These are phyloP conservation scores for Corbicula japonica DNA, from an alignment of 2,888 invertebrate genomes.

Conservation along the genomic window DNA sequence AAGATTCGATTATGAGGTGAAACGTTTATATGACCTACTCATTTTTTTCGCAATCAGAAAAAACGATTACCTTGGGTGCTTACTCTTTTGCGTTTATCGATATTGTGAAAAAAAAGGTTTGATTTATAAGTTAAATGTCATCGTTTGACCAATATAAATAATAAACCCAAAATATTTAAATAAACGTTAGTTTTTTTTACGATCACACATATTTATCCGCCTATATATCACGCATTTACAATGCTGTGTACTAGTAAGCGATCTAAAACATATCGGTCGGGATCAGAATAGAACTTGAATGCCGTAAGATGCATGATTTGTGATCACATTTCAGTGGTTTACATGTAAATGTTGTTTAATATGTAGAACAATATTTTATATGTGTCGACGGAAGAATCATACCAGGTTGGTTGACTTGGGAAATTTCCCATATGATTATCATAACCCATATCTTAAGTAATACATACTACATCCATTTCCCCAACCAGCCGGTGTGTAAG, in stretches of 20 bases:
- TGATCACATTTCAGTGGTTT: neutral
- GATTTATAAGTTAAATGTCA: too few relatives aligned
- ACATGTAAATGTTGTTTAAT: neutral
- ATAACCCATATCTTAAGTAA: neutral
- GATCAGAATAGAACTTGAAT: too few relatives aligned
- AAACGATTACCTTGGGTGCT: too few relatives aligned
- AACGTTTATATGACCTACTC: neutral
- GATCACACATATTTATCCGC: too few relatives aligned
- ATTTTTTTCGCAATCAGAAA: neutral
- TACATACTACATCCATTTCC: conserved; percentile 29
- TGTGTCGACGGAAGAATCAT: neutral
- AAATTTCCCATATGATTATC: neutral
- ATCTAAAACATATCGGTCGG: too few relatives aligned
- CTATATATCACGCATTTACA: too few relatives aligned
- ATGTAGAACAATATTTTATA: neutral
- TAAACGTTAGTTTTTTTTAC: too few relatives aligned
- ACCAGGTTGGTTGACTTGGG: neutral
- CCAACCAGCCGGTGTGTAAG: conserved; percentile 22
- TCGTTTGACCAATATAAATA: too few relatives aligned
- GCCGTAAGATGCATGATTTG: neutral
- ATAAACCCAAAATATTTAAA: too few relatives aligned
- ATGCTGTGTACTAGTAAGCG: too few relatives aligned
- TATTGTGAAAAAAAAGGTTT: too few relatives aligned
- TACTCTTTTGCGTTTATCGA: too few relatives aligned
- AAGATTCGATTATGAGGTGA: neutral